Evolutionary conservation across 2,888 invertebrate genomes (phyloP).

Genomic region (Trisateles emortualis): DNA sequence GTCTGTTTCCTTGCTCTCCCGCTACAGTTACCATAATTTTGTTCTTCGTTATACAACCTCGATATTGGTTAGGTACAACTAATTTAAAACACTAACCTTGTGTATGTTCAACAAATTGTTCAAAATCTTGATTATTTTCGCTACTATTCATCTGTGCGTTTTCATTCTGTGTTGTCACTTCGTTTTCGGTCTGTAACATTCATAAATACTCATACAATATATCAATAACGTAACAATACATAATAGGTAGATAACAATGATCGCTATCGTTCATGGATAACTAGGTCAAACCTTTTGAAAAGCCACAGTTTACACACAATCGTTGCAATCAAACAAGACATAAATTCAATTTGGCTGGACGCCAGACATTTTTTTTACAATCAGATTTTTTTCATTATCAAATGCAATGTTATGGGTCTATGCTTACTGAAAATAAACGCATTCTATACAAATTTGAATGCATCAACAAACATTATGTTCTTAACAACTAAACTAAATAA

Average conservation of each 20-base stretch:
- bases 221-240: slow-evolving; percentile 60
- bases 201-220: slow-evolving; percentile 52
- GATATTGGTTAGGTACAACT: too few species aligned
- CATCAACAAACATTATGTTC: neutral
- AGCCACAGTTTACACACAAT: slow-evolving; percentile 65
- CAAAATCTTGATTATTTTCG: slow-evolving; percentile 25
- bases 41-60: too few species aligned
- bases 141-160: slow-evolving; percentile 39
- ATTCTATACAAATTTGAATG: slow-evolving; percentile 15
- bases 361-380: slow-evolving; percentile 71
- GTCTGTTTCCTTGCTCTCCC: too few species aligned
- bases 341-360: slow-evolving; percentile 74
- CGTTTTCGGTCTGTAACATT: slow-evolving; percentile 58
- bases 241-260: slow-evolving; percentile 67
- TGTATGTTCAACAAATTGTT: slow-evolving; percentile 20
- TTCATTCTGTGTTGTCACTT: slow-evolving; percentile 45
- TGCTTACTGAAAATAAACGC: slow-evolving; percentile 20
- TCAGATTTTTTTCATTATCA: slow-evolving; percentile 62
- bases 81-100: slow-evolving; percentile 40
- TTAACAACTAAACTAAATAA: too few species aligned
- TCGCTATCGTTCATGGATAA: slow-evolving; percentile 64
- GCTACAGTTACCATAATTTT: too few species aligned
- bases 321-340: slow-evolving; percentile 69
- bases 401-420: slow-evolving; percentile 54
- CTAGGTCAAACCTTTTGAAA: slow-evolving; percentile 76